Conservation (phyloP, 2,888 invertebrate genomes). For the Odontothrips loti region DNA sequence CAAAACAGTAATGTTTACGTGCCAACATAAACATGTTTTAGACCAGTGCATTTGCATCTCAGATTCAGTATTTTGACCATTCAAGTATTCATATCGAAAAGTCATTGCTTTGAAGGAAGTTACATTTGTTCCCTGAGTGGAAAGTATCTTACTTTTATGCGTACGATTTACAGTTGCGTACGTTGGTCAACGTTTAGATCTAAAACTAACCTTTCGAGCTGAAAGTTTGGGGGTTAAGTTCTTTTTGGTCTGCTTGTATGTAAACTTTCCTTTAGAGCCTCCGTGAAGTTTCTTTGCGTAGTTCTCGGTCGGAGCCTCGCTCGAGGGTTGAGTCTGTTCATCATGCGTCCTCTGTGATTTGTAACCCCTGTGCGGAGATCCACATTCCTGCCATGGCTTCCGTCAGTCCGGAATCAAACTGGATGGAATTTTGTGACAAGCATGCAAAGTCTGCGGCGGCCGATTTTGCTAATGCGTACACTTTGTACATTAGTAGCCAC, state of each 20-base stretch:
- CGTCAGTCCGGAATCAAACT: constrained; percentile 44
- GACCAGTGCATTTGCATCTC: too few relatives aligned
- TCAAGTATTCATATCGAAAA: too few relatives aligned
- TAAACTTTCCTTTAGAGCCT: background rate
- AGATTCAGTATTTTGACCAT: too few relatives aligned
- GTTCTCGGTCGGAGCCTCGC: background rate
- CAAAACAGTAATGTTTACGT: too few relatives aligned
- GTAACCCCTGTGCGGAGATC: background rate
- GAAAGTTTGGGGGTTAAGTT: constrained; percentile 13
- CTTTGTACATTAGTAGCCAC: constrained; percentile 69
- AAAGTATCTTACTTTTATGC: background rate
- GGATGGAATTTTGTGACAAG: constrained; percentile 82
- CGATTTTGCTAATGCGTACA: constrained; percentile 83
- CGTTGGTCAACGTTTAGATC: background rate
- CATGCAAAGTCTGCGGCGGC: constrained; percentile 80
- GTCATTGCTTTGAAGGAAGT: too few relatives aligned
- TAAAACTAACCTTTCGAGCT: background rate
- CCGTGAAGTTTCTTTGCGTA: background rate
- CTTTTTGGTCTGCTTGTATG: constrained; percentile 11
- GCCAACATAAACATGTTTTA: too few relatives aligned
- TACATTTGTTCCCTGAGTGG: too few relatives aligned
- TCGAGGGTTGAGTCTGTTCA: background rate
- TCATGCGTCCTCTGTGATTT: background rate
- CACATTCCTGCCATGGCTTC: background rate
- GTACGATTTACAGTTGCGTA: background rate